Percentiles rank a stretch among this genome's conserved stretches.
phyloP scores from a whole-genome alignment of 2,888 invertebrate genomes.

The Asteroscopus sphinx region DNA sequence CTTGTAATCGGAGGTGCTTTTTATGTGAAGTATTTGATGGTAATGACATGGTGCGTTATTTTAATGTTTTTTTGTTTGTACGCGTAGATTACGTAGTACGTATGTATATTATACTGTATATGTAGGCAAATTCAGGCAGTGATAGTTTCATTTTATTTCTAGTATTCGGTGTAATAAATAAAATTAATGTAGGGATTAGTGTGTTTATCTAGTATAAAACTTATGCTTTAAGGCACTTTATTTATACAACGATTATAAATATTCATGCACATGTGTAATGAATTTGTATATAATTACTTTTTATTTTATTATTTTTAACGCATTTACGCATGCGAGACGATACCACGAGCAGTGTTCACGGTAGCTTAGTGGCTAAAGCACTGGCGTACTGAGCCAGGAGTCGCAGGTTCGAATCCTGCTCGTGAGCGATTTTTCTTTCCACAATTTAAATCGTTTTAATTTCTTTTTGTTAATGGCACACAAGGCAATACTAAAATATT shows the following conservation, averaged over 20 bases:
- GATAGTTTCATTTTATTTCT: slow-evolving; percentile 42
- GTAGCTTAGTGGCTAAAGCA: too few relatives aligned
- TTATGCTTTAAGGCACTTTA: slow-evolving; percentile 36
- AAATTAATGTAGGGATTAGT: slow-evolving; percentile 44
- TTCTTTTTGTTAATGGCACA: slow-evolving; percentile 18
- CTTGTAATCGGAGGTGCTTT: slow-evolving; percentile 80
- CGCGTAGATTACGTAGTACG: slow-evolving; percentile 52
- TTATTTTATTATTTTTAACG: too few relatives aligned
- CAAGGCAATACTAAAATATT: too few relatives aligned
- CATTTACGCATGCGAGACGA: too few relatives aligned
- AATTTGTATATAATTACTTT: slow-evolving; percentile 41
- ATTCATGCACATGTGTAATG: slow-evolving; percentile 33
- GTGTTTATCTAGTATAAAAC: slow-evolving; percentile 50
- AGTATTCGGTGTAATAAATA: slow-evolving; percentile 49
- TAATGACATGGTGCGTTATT: slow-evolving; percentile 77
- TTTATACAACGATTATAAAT: slow-evolving; percentile 45
- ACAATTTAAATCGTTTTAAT: too few relatives aligned
- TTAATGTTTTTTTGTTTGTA: slow-evolving; percentile 69
- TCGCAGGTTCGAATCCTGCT: too few relatives aligned
- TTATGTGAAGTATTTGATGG: slow-evolving; percentile 70
- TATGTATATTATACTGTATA: slow-evolving; percentile 24
- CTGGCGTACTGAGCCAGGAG: too few relatives aligned
- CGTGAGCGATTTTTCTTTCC: too few relatives aligned
- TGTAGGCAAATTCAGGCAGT: slow-evolving; percentile 54
- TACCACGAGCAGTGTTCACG: too few relatives aligned